phyloP scores from a whole-genome alignment of 2,113 vertebrate genomes.

The Sapayoa aenigma region DNA sequence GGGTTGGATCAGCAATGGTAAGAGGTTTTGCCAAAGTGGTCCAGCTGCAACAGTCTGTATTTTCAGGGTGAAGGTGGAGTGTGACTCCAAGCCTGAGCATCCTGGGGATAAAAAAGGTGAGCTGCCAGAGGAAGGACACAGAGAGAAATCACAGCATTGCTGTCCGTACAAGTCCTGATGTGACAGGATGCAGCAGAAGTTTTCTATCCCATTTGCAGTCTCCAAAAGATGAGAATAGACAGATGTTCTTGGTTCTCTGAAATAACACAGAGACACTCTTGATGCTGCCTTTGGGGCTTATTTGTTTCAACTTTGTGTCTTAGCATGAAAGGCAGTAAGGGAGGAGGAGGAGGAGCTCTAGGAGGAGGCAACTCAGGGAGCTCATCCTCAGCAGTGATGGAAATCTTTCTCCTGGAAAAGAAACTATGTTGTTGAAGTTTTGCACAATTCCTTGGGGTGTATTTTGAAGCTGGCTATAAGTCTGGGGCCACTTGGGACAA shows the following conservation, averaged over 20 bases:
- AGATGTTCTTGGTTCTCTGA: neutral
- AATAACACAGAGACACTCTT: neutral
- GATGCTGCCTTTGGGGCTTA: neutral
- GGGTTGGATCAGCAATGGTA: neutral
- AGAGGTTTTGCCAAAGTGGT: neutral
- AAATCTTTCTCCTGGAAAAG: neutral
- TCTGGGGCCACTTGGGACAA: neutral
- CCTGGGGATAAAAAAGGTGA: neutral
- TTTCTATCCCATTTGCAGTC: neutral
- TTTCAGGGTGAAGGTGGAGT: neutral
- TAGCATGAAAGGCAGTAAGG: neutral
- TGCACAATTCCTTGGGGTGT: neutral
- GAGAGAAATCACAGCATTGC: neutral
- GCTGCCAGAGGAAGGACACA: neutral
- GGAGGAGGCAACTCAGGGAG: neutral
- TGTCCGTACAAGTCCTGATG: neutral
- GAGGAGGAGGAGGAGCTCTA: neutral
- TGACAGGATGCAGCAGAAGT: neutral
- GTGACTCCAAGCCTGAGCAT: neutral
- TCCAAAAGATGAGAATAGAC: neutral
- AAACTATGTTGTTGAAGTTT: neutral
- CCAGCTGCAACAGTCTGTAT: neutral
- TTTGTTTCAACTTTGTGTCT: neutral
- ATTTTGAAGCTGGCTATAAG: neutral
- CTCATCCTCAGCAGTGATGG: neutral